Conservation (phyloP, 1,140 invertebrate species). For the Globodera rostochiensis region DNA sequence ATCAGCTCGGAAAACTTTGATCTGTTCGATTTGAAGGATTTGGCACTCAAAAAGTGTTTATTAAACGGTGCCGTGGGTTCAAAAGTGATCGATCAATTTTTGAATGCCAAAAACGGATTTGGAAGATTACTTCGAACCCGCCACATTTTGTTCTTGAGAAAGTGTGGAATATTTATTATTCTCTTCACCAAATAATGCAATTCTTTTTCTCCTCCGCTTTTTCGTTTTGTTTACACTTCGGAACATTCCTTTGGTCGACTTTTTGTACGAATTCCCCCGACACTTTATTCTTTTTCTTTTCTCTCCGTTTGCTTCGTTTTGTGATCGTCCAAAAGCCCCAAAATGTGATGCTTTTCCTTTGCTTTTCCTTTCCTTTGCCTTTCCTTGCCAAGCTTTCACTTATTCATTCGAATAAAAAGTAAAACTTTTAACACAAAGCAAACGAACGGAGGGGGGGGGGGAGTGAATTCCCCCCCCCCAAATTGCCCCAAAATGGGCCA, state of each 20-base stretch:
- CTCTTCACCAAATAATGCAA: neutral
- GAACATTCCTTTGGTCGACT: conserved; percentile 18
- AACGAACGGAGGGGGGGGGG: neutral
- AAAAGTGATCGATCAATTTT: no score
- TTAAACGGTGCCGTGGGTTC: no score
- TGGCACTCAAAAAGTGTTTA: no score
- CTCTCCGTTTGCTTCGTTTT: neutral
- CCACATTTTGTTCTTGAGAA: neutral
- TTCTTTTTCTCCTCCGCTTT: no score
- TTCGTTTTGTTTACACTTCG: neutral
- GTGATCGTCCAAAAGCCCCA: neutral
- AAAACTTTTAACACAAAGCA: neutral
- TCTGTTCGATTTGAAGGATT: no score
- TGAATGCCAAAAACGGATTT: no score
- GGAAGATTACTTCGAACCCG: no score
- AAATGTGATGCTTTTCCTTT: neutral
- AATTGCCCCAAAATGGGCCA: no score
- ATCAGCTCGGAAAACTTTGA: no score
- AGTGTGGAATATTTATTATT: neutral
- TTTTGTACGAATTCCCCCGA: neutral
- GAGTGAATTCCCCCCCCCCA: neutral
- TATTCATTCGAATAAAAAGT: neutral
- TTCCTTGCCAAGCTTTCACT: neutral
- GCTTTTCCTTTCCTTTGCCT: neutral
- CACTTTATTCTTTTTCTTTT: neutral